phyloP scores from a whole-genome alignment of 2,797 vertebrate species.

The Sebastes vulpes region DNA sequence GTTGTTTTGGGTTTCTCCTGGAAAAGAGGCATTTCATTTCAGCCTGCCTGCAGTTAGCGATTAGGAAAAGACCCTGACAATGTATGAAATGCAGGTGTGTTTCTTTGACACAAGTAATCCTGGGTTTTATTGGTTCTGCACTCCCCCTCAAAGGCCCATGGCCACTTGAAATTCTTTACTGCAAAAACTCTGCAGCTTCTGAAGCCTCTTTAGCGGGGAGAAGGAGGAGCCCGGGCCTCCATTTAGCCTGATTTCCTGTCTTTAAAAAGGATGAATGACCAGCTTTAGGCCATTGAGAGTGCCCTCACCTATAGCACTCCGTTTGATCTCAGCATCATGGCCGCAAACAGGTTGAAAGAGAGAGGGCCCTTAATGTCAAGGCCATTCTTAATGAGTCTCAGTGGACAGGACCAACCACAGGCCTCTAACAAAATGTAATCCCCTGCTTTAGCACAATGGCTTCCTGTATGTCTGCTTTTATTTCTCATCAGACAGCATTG shows the following conservation, averaged over 20 bases:
- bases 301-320: constrained; percentile 77
- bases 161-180: constrained; percentile 84
- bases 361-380: constrained; percentile 80
- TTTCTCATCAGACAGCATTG: constrained; percentile 17
- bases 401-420: constrained; percentile 74
- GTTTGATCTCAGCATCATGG: constrained; percentile 85
- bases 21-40: constrained; percentile 33
- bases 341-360: constrained; percentile 79
- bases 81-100: constrained; percentile 80
- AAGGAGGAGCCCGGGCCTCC: constrained; percentile 74
- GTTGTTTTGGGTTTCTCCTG: constrained; percentile 54
- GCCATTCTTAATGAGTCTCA: constrained; percentile 80
- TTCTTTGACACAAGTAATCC: constrained; percentile 80
- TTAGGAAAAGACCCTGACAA: constrained; percentile 49
- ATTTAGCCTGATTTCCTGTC: constrained; percentile 87
- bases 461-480: constrained; percentile 64
- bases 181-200: constrained; percentile 74
- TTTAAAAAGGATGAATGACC: constrained; percentile 85
- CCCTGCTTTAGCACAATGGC: constrained; percentile 60
- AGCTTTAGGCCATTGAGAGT: constrained; percentile 83
- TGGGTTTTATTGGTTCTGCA: constrained; percentile 71
- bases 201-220: constrained; percentile 72
- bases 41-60: constrained; percentile 40
- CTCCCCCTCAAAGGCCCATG: constrained; percentile 69
- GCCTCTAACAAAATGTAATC: constrained; percentile 71